Base-by-base conservation (phyloP, 2,797 vertebrate genomes). In the Acestrorhynchus altus region DNA sequence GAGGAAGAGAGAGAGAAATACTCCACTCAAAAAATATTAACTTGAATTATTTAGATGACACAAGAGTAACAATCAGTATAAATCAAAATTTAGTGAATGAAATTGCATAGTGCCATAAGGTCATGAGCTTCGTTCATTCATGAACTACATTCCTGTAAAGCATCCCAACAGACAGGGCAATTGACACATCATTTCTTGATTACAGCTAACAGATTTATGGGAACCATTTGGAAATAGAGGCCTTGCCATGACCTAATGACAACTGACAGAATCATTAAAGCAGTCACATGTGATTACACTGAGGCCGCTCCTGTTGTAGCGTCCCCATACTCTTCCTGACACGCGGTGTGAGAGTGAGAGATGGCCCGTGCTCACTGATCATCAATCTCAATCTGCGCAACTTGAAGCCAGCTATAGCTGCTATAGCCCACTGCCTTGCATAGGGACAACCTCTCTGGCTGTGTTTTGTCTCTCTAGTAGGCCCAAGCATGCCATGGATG, bases 201-300 rank as follows among this genome's bases (percentile, higher is more conserved):
- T 76, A 78, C 24, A 24, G 78, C 68, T 72, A 78, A 72, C 70
- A 78, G 69, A 84, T 84, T 83, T 77, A 84, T 81, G 63, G 56
- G 78, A 35, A 16, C 20, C 67, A 63, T 39, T 83, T 72, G 61
- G 61, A 80, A 80, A 81, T 20, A 22, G 74, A 81, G 72, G 63
- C 72, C 76, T 73, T 74, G 57, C 67, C 71, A 54, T 63, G 70
- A 74, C 64, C 77, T 81, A 83, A 84, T 78, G 75, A 78, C 63
- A 84, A 84, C 78, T 84, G 83, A 84, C 83, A 82, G 83, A 82
- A 74, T 82, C 78, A 84, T 84, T 82, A 84, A 71, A 51, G 78
- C 61, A 69, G 75, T 84, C 83, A 82, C 81, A 83, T 80, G 66
- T 81, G 83, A 82, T 84, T 84, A 84, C 52, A 67, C 74, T 59